phyloP scores from a whole-genome alignment of 1,140 invertebrate species.

The Trachymyrmex septentrionalis region DNA sequence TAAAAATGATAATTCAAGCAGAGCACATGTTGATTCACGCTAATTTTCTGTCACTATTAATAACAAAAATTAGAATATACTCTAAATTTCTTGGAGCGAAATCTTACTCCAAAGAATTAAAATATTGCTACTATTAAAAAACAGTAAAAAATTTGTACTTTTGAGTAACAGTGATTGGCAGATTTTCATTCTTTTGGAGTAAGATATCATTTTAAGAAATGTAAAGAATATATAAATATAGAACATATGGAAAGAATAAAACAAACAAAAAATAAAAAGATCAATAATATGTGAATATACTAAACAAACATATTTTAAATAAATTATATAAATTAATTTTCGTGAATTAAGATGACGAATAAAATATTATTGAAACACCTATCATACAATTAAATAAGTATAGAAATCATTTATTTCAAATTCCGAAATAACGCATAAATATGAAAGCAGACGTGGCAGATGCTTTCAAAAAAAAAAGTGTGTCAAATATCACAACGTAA shows the following conservation, averaged over 20 bases:
- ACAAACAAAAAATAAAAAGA: not conserved
- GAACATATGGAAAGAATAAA: not conserved
- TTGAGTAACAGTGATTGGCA: no score
- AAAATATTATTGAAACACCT: not conserved
- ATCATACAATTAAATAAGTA: not conserved
- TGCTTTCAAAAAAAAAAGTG: not conserved
- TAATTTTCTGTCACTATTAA: slow-evolving; percentile 7
- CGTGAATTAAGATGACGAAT: not conserved
- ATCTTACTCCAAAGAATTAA: no score
- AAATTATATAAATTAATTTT: not conserved
- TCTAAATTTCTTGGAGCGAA: no score
- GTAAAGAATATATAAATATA: not conserved
- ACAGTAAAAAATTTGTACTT: no score
- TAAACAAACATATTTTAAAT: not conserved
- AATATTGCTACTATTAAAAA: no score
- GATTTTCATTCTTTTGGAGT: no score
- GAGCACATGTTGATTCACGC: slow-evolving; percentile 10
- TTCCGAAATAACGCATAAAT: not conserved
- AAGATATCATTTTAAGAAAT: no score
- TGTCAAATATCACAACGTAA: not conserved
- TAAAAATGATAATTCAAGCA: no score
- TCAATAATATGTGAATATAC: not conserved
- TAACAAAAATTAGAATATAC: slow-evolving; percentile 54
- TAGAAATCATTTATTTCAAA: not conserved
- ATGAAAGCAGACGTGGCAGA: not conserved